A percentile compares a stretch with the other conserved stretches of the same genome.
Evolutionary conservation across 1,140 invertebrate species (phyloP).

Genomic region (Drosophila oshimai): DNA sequence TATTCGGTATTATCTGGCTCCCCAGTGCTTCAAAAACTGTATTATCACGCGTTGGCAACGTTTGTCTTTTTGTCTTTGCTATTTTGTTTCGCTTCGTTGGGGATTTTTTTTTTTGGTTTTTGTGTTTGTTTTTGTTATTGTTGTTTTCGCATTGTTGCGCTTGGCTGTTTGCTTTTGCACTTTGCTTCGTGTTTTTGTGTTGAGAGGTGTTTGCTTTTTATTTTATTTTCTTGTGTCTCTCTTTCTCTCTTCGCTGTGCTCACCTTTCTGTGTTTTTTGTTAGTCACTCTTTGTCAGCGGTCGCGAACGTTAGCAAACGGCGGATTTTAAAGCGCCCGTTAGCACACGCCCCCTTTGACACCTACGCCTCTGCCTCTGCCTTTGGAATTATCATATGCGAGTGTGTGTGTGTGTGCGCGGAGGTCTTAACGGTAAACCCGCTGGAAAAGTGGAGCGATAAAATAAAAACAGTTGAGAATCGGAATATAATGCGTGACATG

Average conservation of each 20-base stretch:
- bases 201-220: conserved; percentile 30
- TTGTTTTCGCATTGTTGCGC: conserved; percentile 31
- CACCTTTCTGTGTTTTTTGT: conserved; percentile 50
- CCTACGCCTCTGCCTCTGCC: conserved; percentile 21
- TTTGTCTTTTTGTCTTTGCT: conserved; percentile 25
- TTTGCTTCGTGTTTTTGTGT: conserved; percentile 44
- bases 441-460: conserved; percentile 40
- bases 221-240: conserved; percentile 4
- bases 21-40: conserved; percentile 46
- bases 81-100: conserved; percentile 25
- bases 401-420: conserved; percentile 19
- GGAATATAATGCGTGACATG: conserved; percentile 47
- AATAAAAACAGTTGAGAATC: conserved; percentile 17
- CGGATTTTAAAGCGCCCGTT: conserved; percentile 44
- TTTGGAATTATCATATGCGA: conserved; percentile 36
- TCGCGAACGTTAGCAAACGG: conserved; percentile 65
- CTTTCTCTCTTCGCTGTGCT: conserved; percentile 34
- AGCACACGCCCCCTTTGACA: conserved; percentile 24
- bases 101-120: conserved; percentile 27
- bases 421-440: conserved; percentile 32
- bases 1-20: background rate
- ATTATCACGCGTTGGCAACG: conserved; percentile 49
- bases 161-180: conserved; percentile 63
- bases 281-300: conserved; percentile 75
- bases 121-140: conserved; percentile 16